Conservation (phyloP, 53 echinoderm and acorn worm genomes). For the Arbacia lixula region DNA sequence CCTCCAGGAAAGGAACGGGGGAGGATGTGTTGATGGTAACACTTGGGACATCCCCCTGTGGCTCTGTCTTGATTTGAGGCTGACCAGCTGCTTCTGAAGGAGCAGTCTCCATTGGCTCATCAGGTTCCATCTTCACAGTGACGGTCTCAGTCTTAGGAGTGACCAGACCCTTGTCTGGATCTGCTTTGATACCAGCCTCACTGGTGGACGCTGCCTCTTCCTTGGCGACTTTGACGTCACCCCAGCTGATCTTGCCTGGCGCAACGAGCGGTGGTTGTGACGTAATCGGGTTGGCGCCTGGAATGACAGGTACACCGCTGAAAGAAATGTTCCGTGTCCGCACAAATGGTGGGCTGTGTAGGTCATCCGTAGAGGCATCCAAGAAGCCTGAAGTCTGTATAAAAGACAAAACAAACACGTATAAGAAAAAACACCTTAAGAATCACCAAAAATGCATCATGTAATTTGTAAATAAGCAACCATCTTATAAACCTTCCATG, state of each 20-base stretch:
- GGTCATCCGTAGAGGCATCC: slow-evolving; percentile 40
- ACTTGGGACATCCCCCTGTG: background rate
- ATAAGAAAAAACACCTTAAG: no score
- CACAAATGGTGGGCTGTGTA: slow-evolving; percentile 39
- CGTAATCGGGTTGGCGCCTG: slow-evolving; percentile 11
- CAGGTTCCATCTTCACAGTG: slow-evolving; percentile 32
- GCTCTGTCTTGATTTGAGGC: slow-evolving; percentile 1
- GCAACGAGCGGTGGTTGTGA: slow-evolving; percentile 14
- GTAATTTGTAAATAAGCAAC: no score
- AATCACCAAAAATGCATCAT: no score
- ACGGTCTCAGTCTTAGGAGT: background rate
- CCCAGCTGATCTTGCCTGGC: slow-evolving; percentile 38
- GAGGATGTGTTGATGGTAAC: slow-evolving; percentile 3
- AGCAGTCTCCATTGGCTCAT: slow-evolving; percentile 20
- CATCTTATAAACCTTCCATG: no score
- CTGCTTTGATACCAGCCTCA: background rate
- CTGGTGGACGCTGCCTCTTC: background rate
- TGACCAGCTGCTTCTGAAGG: background rate
- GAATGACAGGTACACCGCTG: slow-evolving; percentile 31
- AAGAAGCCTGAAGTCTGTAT: slow-evolving; percentile 36
- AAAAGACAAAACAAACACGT: no score
- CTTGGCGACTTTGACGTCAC: background rate
- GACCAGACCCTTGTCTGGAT: background rate
- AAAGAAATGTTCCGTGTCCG: slow-evolving; percentile 46
- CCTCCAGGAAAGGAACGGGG: slow-evolving; percentile 36